A percentile compares a stretch with the other conserved stretches of the same genome.
Conservation (phyloP, 2,888 invertebrate species). For the Cantharis lateralis region DNA sequence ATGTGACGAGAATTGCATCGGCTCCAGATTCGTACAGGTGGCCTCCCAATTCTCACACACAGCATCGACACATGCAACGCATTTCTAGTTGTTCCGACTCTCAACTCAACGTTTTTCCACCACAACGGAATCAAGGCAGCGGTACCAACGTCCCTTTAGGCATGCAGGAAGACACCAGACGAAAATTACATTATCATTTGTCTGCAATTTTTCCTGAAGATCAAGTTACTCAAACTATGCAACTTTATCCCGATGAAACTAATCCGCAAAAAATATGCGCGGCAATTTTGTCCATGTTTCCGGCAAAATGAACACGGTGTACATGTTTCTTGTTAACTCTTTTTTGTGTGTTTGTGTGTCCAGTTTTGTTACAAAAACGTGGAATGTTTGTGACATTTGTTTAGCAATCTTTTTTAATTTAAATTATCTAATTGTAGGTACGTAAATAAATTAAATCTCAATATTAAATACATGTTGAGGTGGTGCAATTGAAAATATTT, state of each 20-base stretch:
- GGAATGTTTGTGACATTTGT: not conserved
- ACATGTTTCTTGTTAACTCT: not conserved
- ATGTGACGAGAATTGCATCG: slow-evolving; percentile 75
- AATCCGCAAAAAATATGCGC: slow-evolving; percentile 90
- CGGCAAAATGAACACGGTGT: slow-evolving; percentile 54
- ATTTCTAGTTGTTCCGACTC: slow-evolving; percentile 65
- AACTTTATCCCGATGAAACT: slow-evolving; percentile 84
- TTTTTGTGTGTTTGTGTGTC: not conserved
- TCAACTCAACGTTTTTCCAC: slow-evolving; percentile 63
- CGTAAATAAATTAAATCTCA: slow-evolving; percentile 1
- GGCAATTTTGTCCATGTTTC: slow-evolving; percentile 78
- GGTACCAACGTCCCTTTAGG: slow-evolving; percentile 53
- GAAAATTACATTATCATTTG: slow-evolving; percentile 83
- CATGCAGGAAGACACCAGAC: slow-evolving; percentile 67
- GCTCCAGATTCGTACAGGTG: slow-evolving; percentile 69
- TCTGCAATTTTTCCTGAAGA: slow-evolving; percentile 91
- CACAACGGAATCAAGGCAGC: slow-evolving; percentile 51
- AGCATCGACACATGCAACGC: slow-evolving; percentile 55
- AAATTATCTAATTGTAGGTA: not conserved
- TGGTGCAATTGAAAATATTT: not conserved
- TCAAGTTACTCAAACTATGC: slow-evolving; percentile 88
- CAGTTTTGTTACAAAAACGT: not conserved
- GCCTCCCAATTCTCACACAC: slow-evolving; percentile 54
- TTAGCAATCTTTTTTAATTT: not conserved
- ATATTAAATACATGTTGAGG: not conserved